A percentile compares a stretch with the other conserved stretches of the same genome.
phyloP scores from a whole-genome alignment of 2,113 vertebrate species.

The Girardinichthys multiradiatus region DNA sequence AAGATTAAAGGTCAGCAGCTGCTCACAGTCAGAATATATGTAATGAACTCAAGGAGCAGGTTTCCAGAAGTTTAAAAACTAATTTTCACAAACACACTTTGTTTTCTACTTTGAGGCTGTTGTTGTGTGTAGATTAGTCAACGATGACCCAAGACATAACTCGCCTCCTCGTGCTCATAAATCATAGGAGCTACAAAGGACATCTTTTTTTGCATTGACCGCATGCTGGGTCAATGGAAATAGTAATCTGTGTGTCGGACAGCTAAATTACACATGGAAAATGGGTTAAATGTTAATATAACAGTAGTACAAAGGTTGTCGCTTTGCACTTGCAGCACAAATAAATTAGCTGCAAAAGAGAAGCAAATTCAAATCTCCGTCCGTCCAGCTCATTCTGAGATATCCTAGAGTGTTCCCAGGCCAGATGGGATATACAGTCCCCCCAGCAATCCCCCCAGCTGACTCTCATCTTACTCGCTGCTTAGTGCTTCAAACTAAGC shows the following conservation, averaged over 20 bases:
- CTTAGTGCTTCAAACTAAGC: no score
- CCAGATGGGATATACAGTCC: no score
- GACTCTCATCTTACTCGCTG: no score
- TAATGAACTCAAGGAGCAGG: not conserved
- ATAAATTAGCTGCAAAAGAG: not conserved
- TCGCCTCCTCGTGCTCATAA: constrained; percentile 3
- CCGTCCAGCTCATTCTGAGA: no score
- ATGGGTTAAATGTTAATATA: constrained; percentile 13
- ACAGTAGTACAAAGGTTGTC: constrained; percentile 25
- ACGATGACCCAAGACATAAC: constrained; percentile 1
- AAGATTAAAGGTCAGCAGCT: constrained; percentile 22
- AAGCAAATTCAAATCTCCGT: no score
- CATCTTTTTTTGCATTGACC: not conserved
- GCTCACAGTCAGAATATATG: no score
- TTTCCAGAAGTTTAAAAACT: not conserved
- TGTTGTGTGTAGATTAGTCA: constrained; percentile 1
- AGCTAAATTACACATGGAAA: not conserved
- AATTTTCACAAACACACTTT: not conserved
- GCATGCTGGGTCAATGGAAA: constrained; percentile 13
- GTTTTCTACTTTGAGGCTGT: constrained; percentile 21
- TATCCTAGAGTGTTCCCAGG: no score
- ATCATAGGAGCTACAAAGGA: constrained; percentile 14
- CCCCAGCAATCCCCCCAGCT: no score
- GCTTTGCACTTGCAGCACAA: not conserved
- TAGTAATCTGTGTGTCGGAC: constrained; percentile 16